Evolutionary conservation across 2,888 invertebrate species (phyloP).

Genomic region (Byasa hedistus): DNA sequence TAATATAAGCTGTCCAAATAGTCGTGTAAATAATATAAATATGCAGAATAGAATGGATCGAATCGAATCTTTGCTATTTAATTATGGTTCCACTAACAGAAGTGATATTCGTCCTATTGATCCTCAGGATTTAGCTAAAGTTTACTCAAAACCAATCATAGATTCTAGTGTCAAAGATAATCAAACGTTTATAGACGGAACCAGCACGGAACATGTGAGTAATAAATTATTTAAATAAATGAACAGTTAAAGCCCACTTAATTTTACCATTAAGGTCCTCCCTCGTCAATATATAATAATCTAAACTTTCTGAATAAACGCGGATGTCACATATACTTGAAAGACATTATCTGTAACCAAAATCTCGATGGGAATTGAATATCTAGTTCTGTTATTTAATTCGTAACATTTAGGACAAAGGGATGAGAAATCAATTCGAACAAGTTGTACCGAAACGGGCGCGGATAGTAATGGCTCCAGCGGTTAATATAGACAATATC

Average conservation of each 20-base stretch:
- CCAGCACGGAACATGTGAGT: background rate
- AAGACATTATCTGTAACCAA: no score
- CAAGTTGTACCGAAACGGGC: slow-evolving; percentile 34
- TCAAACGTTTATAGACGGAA: background rate
- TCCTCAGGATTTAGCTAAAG: background rate
- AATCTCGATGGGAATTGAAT: no score
- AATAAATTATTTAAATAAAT: no score
- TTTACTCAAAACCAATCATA: background rate
- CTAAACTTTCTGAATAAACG: no score
- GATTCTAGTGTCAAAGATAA: background rate
- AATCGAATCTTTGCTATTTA: slow-evolving; percentile 33
- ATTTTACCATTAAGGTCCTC: no score
- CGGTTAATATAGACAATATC: slow-evolving; percentile 56
- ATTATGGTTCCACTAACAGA: slow-evolving; percentile 4
- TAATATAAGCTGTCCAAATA: no score
- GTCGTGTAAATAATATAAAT: no score
- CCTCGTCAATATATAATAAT: no score
- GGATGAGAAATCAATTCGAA: background rate
- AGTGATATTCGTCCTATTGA: slow-evolving; percentile 1
- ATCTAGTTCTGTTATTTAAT: no score
- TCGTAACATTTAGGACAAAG: background rate
- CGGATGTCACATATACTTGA: no score
- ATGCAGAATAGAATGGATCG: slow-evolving; percentile 25
- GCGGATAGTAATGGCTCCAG: slow-evolving; percentile 56
- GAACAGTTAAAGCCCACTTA: no score